Evolutionary conservation across 1,140 invertebrate species (phyloP), one percentile per base, ranked within the genome.

Genomic region (Polyergus mexicanus): DNA sequence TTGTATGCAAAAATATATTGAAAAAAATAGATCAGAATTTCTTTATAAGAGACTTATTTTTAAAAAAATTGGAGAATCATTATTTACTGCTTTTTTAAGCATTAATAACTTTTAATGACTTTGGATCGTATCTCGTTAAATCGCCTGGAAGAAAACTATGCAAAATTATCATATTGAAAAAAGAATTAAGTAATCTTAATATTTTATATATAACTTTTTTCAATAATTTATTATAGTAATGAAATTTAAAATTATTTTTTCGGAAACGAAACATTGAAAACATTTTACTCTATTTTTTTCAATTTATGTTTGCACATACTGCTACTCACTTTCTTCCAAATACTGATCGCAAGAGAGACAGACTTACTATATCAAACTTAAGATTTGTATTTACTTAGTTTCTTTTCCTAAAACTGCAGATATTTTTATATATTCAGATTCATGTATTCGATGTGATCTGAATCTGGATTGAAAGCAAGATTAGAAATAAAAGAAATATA

Each of bases 291-390:
- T 80, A 81, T 1, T 62, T n/a, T 51, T 38, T 25, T 44, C 0
- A n/a, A 69, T 77, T 68, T 62, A 74, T 35, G 63, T 13, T 80
- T 41, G 1, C 22, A 84, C 16, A 47, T 87, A 88, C 32, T 32
- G 32, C 3, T 47, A 71, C 77, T 84, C 22, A 72, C 38, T n/a
- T 71, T 56, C 38, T 19, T 6, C 10, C 19, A 35, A 22, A 16
- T 41, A 35, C 16, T 41, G 54, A 51, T 19, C 19, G 47, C 13
- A n/a, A 22, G 28, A 28, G 10, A n/a, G 54, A 75, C 22, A 25
- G 44, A 75, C 41, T 56, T 16, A 44, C 10, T 22, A 28, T 38
- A 56, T 85, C 28, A 63, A 66, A 35, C 54, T 66, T 16, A 38
- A 19, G 6, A 47, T 56, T 41, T 38, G 28, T 68, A 80, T 25